phyloP scores from a whole-genome alignment of 2,888 invertebrate species.

The Salticus scenicus region DNA sequence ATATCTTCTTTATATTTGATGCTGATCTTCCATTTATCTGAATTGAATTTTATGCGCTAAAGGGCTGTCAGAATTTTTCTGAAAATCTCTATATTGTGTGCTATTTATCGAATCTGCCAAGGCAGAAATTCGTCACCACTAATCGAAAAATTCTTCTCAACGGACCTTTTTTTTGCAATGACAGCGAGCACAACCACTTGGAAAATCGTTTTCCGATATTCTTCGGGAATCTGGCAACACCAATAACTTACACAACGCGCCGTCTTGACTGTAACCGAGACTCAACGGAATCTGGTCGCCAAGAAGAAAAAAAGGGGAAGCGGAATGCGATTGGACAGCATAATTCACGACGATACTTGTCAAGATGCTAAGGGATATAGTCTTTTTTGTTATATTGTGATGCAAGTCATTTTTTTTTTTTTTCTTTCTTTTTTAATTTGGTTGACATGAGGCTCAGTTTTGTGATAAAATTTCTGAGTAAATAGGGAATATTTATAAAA shows the following conservation, averaged over 20 bases:
- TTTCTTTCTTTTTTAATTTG: too few species aligned
- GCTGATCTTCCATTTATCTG: not conserved
- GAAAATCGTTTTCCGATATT: conserved; percentile 16
- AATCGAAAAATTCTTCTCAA: conserved; percentile 3
- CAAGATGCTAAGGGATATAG: not conserved
- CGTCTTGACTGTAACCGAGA: conserved; percentile 17
- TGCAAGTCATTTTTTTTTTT: too few species aligned
- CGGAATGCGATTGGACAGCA: conserved; percentile 16
- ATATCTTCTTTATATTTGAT: too few species aligned
- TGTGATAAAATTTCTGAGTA: too few species aligned
- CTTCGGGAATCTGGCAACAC: conserved; percentile 19
- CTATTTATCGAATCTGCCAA: not conserved
- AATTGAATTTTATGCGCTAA: not conserved
- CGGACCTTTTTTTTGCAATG: not conserved
- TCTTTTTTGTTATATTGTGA: not conserved
- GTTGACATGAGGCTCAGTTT: too few species aligned
- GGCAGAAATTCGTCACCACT: conserved; percentile 3
- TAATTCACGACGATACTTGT: conserved; percentile 12
- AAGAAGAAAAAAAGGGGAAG: not conserved
- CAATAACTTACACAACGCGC: conserved; percentile 9
- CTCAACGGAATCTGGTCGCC: conserved; percentile 5
- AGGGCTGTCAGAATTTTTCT: not conserved
- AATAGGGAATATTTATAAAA: too few species aligned
- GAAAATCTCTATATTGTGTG: not conserved
- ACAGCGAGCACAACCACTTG: conserved; percentile 10